Percentiles rank a stretch among this genome's conserved stretches.
These are phyloP conservation scores for Cyphomyrus discorhynchus DNA, from an alignment of 2,113 vertebrate genomes.

Conservation along the genomic window DNA sequence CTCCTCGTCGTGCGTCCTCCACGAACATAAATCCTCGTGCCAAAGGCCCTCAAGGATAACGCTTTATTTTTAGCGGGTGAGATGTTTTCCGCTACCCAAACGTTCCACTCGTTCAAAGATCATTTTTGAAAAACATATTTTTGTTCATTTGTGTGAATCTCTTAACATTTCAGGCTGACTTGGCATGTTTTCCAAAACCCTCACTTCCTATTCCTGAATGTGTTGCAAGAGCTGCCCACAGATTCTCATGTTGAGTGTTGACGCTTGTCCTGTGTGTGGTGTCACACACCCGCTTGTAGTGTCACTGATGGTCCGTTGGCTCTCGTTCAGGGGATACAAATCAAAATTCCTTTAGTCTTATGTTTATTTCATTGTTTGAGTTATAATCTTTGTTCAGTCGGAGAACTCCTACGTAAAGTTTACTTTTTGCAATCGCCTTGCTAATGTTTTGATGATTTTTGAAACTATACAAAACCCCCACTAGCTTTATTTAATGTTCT, in stretches of 20 bases:
- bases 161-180: not conserved
- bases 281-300: not conserved
- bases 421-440: not conserved
- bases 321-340: not conserved
- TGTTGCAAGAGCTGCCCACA: not conserved
- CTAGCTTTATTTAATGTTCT: not conserved
- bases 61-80: not conserved
- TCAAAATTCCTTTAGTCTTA: not conserved
- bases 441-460: not conserved
- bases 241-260: not conserved
- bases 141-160: not conserved
- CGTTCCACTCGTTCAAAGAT: not conserved
- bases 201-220: not conserved
- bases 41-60: not conserved
- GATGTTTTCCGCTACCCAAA: not conserved
- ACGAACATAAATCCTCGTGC: not conserved
- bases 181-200: not conserved
- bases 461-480: not conserved
- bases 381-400: not conserved
- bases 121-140: not conserved
- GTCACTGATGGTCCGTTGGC: not conserved
- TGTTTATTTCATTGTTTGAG: not conserved
- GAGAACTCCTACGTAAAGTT: not conserved
- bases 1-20: not conserved
- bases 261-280: not conserved